phyloP scores from a whole-genome alignment of 2,888 invertebrate genomes.

The Dasysyrphus albostriatus region DNA sequence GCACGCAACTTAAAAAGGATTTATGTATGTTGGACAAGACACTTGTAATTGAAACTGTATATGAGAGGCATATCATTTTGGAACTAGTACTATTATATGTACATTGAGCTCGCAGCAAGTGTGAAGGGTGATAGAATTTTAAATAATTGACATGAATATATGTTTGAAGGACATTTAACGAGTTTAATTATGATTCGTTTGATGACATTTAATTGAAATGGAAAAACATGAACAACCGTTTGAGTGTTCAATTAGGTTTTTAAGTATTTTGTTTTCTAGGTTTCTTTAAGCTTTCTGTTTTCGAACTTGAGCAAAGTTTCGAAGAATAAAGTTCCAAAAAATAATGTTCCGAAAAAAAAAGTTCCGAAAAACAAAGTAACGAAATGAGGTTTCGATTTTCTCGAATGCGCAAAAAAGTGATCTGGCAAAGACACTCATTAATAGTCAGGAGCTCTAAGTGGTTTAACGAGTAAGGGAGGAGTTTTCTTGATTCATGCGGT shows the following conservation, averaged over 20 bases:
- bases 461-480: too few species aligned
- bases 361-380: too few species aligned
- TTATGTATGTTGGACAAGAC: conserved; percentile 59
- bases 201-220: neutral
- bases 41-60: conserved; percentile 64
- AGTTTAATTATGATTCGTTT: conserved; percentile 33
- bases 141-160: conserved; percentile 52
- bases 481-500: too few species aligned
- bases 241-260: neutral
- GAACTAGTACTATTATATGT: neutral
- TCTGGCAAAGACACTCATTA: too few species aligned
- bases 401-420: too few species aligned
- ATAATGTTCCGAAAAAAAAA: too few species aligned
- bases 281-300: too few species aligned
- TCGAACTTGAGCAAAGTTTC: too few species aligned
- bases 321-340: too few species aligned
- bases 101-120: neutral
- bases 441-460: too few species aligned
- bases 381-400: too few species aligned
- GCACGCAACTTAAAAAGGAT: conserved; percentile 68
- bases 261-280: too few species aligned
- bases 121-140: conserved; percentile 43
- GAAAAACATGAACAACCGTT: neutral
- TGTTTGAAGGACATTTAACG: conserved; percentile 42
- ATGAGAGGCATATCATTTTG: conserved; percentile 47